Percentiles rank a stretch among this genome's conserved stretches.
phyloP scores from a whole-genome alignment of 2,888 invertebrate species.

The Chloromyia formosa region DNA sequence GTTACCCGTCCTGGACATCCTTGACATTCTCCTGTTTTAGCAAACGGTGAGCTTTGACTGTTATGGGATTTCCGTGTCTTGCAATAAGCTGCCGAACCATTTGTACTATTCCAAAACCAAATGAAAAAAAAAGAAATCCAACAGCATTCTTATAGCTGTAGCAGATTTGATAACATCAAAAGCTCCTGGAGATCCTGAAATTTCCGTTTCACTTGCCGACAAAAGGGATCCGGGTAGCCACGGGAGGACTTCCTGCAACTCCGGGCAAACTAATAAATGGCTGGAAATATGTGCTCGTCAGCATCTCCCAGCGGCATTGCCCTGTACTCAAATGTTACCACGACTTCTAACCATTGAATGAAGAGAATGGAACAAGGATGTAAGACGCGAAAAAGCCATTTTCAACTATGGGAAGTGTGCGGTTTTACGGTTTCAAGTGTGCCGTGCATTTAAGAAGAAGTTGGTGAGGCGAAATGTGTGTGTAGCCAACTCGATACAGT shows the following conservation, averaged over 20 bases:
- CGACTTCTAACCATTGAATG: background rate
- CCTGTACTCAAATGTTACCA: background rate
- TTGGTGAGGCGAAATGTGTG: background rate
- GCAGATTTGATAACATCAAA: no score
- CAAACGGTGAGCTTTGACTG: no score
- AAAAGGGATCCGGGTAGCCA: no score
- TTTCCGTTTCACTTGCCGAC: no score
- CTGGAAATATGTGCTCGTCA: slow-evolving; percentile 34
- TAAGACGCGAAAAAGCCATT: slow-evolving; percentile 20
- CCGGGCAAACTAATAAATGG: slow-evolving; percentile 20
- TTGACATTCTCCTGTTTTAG: no score
- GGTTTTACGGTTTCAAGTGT: slow-evolving; percentile 42
- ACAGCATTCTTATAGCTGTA: no score
- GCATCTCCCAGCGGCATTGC: background rate
- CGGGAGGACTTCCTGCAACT: slow-evolving; percentile 6
- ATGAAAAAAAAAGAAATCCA: no score
- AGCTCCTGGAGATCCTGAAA: no score
- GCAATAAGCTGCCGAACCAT: no score
- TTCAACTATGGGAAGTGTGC: slow-evolving; percentile 30
- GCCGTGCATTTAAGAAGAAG: background rate
- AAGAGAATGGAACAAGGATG: background rate
- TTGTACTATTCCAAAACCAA: no score
- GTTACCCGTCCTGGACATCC: no score
- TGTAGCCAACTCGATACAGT: slow-evolving; percentile 14
- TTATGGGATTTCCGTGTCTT: no score